Base-by-base conservation (phyloP, 2,797 vertebrate genomes). In the Alfaro cultratus region DNA sequence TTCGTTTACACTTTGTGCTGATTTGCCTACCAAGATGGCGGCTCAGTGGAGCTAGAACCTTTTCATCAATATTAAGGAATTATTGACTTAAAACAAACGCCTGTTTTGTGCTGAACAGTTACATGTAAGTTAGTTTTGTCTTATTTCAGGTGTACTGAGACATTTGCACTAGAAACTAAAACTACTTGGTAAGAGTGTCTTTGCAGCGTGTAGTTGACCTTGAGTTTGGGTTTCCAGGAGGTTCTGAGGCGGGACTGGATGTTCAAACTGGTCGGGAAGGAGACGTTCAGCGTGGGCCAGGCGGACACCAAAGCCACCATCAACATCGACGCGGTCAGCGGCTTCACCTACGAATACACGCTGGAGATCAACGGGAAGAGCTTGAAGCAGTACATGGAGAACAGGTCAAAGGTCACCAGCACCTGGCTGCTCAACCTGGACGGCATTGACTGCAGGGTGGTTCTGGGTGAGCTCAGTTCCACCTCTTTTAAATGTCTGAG, bases 241-340 rank as follows among this genome's bases (percentile, higher is more conserved):
- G 91, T 96, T 39, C 91, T 99, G 91, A 95, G 97, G 79, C 97
- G 95, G 87, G 97, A 99, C 77, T 99, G 99, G 99, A 99, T 99
- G 99, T 99, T 99, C 91, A 99, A 98, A 87, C 94, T 99, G 74
- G 97, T 99, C 73, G 99, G 98, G 86, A 99, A 99, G 93, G 98
- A 99, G 92, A 97, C 97, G 0, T 99, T 99, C 91, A 92, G 47
- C 2, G 97, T 99, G 89, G 98, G 98, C 80, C 95, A 94, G 70
- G 80, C 96, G 0, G 95, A 97, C 80, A 97, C 96, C 43, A 99
- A 98, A 92, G 99, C 98, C 41, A 97, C 97, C 77, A 99, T 99
- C 93, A 98, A 97, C 91, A 99, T 99, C 9, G 97, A 99, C 74
- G 97, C 98, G 0, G 94, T 98, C 85, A 95, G 97, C 53, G 97